Conservation (phyloP, 2,113 vertebrate genomes). For the Uria aalge region DNA sequence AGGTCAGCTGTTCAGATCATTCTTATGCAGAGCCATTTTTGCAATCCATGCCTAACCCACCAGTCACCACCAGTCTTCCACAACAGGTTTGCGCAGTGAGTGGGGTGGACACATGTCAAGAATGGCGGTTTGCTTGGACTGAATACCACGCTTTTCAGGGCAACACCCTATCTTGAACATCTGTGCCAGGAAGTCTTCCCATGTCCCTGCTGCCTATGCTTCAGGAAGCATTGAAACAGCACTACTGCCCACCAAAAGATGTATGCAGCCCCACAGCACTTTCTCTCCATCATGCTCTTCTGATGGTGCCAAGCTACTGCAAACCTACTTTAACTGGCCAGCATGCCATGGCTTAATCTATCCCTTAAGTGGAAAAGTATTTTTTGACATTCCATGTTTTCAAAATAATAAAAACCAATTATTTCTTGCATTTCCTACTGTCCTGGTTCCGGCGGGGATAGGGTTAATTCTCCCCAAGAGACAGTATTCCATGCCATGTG, state of each 20-base stretch:
- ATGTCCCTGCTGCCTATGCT: background rate
- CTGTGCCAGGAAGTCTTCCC: background rate
- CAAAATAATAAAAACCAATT: background rate
- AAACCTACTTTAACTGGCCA: background rate
- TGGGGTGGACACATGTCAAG: rapidly evolving
- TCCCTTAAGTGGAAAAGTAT: background rate
- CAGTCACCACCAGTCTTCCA: background rate
- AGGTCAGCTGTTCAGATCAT: background rate
- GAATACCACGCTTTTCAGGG: background rate
- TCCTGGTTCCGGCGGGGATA: no score
- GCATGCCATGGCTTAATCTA: background rate
- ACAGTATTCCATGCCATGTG: no score
- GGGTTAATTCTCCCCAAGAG: no score
- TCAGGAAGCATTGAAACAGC: background rate
- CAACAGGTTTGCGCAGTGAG: background rate
- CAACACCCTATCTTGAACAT: background rate
- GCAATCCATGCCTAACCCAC: background rate
- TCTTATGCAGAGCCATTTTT: background rate
- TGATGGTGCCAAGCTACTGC: background rate
- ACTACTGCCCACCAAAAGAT: background rate
- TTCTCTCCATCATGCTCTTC: background rate
- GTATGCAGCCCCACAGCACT: background rate
- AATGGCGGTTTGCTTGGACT: background rate
- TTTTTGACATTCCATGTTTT: background rate
- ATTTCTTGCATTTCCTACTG: background rate